Conservation (phyloP, 2,888 invertebrate genomes). For the Drosophila ustulata region DNA sequence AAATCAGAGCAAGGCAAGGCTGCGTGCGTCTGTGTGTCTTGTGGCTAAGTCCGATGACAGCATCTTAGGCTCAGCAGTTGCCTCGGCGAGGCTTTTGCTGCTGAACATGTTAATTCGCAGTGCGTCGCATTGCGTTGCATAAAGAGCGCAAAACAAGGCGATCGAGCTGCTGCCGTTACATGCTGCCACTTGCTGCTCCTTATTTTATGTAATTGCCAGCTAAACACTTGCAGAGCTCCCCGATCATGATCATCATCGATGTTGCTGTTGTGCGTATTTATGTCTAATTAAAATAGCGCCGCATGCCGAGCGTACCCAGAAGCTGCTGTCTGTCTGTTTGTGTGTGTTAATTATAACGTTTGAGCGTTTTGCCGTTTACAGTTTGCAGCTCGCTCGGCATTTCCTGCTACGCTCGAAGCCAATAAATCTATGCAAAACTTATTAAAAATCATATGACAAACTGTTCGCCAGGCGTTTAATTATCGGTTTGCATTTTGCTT, state of each 20-base stretch:
- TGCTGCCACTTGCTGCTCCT: slow-evolving; percentile 74
- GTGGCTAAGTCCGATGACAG: slow-evolving; percentile 72
- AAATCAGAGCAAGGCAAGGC: slow-evolving; percentile 78
- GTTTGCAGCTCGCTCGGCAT: slow-evolving; percentile 59
- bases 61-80: slow-evolving; percentile 63
- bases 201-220: slow-evolving; percentile 80
- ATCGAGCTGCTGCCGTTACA: slow-evolving; percentile 62
- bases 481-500: slow-evolving; percentile 34
- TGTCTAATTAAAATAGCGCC: slow-evolving; percentile 79
- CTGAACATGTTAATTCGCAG: slow-evolving; percentile 76
- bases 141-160: slow-evolving; percentile 63
- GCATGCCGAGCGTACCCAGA: slow-evolving; percentile 65
- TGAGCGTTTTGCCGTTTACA: slow-evolving; percentile 62
- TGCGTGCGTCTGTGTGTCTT: slow-evolving; percentile 38
- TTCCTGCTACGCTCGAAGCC: slow-evolving; percentile 64
- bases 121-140: slow-evolving; percentile 64
- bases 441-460: slow-evolving; percentile 75
- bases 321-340: slow-evolving; percentile 38
- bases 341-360: slow-evolving; percentile 71
- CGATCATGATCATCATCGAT: slow-evolving; percentile 34
- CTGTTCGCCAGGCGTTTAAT: slow-evolving; percentile 63
- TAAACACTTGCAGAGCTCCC: slow-evolving; percentile 72
- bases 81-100: slow-evolving; percentile 65
- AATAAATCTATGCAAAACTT: slow-evolving; percentile 79
- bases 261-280: slow-evolving; percentile 70